Base-by-base conservation (phyloP, 2,113 vertebrate genomes). In the Cebus imitator region DNA sequence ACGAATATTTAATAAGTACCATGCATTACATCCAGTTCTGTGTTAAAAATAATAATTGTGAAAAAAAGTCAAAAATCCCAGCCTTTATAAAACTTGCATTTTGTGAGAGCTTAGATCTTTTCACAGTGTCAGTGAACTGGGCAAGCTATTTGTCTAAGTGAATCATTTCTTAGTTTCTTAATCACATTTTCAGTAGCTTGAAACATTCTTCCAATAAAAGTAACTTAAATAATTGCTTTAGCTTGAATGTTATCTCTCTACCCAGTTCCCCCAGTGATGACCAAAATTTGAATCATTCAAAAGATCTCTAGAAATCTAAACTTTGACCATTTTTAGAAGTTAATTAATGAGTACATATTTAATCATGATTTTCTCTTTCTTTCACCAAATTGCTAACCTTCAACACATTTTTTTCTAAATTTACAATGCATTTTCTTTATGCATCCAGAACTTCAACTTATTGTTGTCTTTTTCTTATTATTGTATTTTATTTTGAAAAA, bases 341-440 rank as follows among this genome's bases (percentile, higher is more conserved):
- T 86, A 55, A 89, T 57, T 75, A 58, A 89, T 78, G 10, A 72
- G 8, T 88, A 55, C 32, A 61, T 50, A 21, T 64, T 72, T 50
- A 76, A 50, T 58, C 6, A 7, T 79, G 23, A 66, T 81, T 50
- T 61, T 87, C 64, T 92, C 6, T 95, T 43, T 37, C 48, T 92
- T 83, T 16, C 4, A 27, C 17, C 10, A 86, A 35, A 97, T 84
- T 78, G 55, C 27, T 82, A 89, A 90, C 9, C 35, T 43, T 17
- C 4, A 76, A 89, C 57, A 8, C 17, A 91, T 89, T 45, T 96
- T 68, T 95, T 91, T 89, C 64, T 76, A 89, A 78, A 73, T 94
- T 8, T 87, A 81, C 6, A 88, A 90, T 48, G 27, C 5, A 66
- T 45, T 89, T 76, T 45, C n/a, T 73, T 64, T 57, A 80, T 64